A percentile compares a stretch with the other conserved stretches of the same genome.
phyloP scores from a whole-genome alignment of 2,113 vertebrate species.

The Urocynchramus pylzowi region DNA sequence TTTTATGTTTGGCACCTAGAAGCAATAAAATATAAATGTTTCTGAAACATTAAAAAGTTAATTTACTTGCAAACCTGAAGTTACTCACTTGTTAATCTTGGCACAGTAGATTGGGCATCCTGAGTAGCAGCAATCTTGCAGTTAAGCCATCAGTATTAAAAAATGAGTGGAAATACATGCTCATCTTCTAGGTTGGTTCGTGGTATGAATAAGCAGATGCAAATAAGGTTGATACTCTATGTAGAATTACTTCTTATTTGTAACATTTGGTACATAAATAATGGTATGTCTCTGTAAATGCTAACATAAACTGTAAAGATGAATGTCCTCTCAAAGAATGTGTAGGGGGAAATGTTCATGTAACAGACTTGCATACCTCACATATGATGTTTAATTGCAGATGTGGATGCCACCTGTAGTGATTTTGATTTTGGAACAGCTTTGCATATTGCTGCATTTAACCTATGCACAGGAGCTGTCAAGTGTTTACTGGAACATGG shows the following conservation, averaged over 20 bases:
- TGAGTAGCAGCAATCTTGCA: background rate
- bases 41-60: background rate
- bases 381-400: constrained; percentile 75
- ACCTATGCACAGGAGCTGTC: constrained; percentile 88
- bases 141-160: background rate
- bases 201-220: background rate
- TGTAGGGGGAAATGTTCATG: background rate
- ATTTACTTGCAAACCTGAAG: background rate
- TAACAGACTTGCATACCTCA: background rate
- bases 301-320: background rate
- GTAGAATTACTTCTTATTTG: background rate
- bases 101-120: background rate
- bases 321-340: background rate
- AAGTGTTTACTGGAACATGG: constrained; percentile 89
- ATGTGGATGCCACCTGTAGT: constrained; percentile 95
- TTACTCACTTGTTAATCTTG: background rate
- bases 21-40: background rate
- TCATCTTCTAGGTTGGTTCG: background rate
- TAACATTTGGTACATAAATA: background rate
- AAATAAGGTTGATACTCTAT: background rate
- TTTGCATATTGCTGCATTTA: constrained; percentile 93
- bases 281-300: background rate
- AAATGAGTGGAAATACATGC: background rate
- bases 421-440: constrained; percentile 98
- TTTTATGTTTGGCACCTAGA: background rate